These are phyloP conservation scores for Numida meleagris DNA, from an alignment of 2,113 vertebrate genomes.

Conservation along the genomic window DNA sequence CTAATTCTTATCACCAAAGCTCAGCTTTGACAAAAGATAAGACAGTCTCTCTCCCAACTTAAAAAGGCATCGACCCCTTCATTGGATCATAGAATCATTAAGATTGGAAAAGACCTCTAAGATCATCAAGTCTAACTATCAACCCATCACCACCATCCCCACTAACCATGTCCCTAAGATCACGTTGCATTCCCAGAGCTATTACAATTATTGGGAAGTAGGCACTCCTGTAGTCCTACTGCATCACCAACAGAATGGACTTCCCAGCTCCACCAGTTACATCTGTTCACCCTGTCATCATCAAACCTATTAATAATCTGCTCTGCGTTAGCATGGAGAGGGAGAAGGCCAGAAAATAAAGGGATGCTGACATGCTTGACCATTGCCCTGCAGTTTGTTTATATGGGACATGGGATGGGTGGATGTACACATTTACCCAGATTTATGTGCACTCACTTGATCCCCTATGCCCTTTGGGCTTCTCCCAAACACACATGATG, in stretches of 20 bases:
- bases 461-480: background rate
- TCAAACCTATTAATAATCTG: accelerated
- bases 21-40: background rate
- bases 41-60: background rate
- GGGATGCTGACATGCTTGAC: background rate
- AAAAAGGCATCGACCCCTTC: background rate
- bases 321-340: background rate
- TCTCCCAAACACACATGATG: background rate
- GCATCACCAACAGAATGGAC: background rate
- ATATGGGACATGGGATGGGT: background rate
- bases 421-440: background rate
- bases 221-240: background rate
- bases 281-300: background rate
- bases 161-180: too few species aligned
- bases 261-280: background rate
- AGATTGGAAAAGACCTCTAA: too few species aligned
- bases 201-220: background rate
- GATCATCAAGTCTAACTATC: too few species aligned
- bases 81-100: too few species aligned
- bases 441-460: background rate
- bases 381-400: background rate
- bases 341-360: background rate
- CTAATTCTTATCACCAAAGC: accelerated
- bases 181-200: background rate
- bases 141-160: too few species aligned